These are phyloP conservation scores for Ochlodes sylvanus DNA, from an alignment of 2,888 invertebrate species.

Conservation along the genomic window DNA sequence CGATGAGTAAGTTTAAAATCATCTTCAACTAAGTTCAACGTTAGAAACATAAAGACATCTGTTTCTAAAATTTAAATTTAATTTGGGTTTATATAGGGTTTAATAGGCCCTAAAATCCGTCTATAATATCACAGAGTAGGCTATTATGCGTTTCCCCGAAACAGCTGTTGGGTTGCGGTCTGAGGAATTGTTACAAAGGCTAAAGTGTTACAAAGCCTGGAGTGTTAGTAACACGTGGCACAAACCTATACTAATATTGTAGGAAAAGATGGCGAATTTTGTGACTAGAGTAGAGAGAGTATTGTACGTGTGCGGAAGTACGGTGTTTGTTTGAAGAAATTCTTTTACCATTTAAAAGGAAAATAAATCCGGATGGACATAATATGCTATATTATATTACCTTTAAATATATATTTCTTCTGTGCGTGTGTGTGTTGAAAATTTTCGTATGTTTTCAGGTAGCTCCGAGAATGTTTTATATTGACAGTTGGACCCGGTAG, in stretches of 20 bases:
- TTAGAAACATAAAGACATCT: neutral
- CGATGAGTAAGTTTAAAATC: too few relatives aligned
- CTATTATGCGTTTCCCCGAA: neutral
- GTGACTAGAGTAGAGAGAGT: neutral
- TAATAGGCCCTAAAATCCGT: slow-evolving; percentile 1
- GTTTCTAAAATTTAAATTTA: neutral
- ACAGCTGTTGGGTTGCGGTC: slow-evolving; percentile 6
- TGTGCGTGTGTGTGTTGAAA: too few relatives aligned
- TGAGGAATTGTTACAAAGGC: neutral
- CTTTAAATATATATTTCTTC: too few relatives aligned
- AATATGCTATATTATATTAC: too few relatives aligned
- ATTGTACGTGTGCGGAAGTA: too few relatives aligned
- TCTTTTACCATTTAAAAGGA: too few relatives aligned
- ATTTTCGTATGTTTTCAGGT: too few relatives aligned
- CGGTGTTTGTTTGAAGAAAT: too few relatives aligned
- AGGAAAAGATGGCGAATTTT: neutral
- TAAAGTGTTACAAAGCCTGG: neutral
- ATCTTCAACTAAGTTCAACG: too few relatives aligned
- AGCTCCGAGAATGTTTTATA: too few relatives aligned
- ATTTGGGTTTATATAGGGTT: neutral
- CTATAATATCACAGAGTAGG: neutral
- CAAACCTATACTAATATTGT: neutral
- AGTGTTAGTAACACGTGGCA: neutral
- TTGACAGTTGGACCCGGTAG: too few relatives aligned
- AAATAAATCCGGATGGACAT: too few relatives aligned